Conservation (phyloP, 2,888 invertebrate genomes). For the Lochmaea crataegi region DNA sequence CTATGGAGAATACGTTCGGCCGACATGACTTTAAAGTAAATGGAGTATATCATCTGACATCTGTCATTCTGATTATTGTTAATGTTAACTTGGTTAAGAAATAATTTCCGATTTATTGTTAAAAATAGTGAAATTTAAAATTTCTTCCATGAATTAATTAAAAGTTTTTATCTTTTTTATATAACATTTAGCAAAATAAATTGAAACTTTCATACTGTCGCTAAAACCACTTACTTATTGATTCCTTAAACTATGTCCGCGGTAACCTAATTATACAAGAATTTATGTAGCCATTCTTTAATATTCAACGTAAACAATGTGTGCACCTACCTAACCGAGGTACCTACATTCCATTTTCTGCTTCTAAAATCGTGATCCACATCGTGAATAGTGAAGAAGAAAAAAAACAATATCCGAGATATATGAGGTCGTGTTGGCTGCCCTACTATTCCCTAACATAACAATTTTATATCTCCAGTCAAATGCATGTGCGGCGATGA, state of each 20-base stretch:
- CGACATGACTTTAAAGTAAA: no score
- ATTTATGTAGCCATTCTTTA: slow-evolving; percentile 30
- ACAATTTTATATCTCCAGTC: slow-evolving; percentile 18
- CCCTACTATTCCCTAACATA: slow-evolving; percentile 37
- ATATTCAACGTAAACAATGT: slow-evolving; percentile 30
- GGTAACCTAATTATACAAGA: slow-evolving; percentile 26
- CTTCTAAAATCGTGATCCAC: slow-evolving; percentile 39
- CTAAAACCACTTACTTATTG: not conserved
- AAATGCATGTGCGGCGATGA: slow-evolving; percentile 2
- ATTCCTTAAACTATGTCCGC: slow-evolving; percentile 24
- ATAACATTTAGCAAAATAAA: not conserved
- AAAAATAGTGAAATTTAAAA: no score
- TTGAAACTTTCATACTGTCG: not conserved
- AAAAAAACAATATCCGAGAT: slow-evolving; percentile 36
- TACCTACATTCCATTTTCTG: slow-evolving; percentile 37
- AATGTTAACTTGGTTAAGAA: no score
- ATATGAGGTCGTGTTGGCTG: slow-evolving; percentile 39
- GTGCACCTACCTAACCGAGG: slow-evolving; percentile 19
- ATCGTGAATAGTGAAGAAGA: slow-evolving; percentile 37
- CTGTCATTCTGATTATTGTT: no score
- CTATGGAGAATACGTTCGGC: no score
- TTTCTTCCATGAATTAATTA: no score
- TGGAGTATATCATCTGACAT: no score
- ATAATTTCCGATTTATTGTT: no score
- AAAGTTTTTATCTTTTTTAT: no score